These are phyloP conservation scores for Panulirus ornatus DNA, from an alignment of 1,140 invertebrate species.

Conservation along the genomic window DNA sequence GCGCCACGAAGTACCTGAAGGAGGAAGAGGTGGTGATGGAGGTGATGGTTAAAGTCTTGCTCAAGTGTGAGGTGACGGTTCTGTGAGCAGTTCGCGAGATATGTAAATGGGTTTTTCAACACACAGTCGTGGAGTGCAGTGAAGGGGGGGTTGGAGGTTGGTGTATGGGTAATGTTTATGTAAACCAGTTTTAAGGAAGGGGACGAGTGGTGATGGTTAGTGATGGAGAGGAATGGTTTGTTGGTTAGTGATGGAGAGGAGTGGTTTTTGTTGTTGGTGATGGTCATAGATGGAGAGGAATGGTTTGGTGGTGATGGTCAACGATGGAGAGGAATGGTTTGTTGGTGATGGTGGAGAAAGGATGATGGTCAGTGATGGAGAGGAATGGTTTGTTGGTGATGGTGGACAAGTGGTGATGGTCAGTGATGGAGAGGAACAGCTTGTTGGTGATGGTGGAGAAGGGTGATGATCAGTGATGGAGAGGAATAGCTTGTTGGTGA, in stretches of 20 bases:
- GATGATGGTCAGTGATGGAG: not conserved
- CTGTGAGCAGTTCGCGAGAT: no score
- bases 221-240: not conserved
- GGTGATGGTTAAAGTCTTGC: no score
- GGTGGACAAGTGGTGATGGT: not conserved
- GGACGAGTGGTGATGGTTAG: not conserved
- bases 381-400: no score
- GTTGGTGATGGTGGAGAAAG: not conserved
- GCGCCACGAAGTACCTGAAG: constrained; percentile 83
- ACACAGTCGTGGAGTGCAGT: no score
- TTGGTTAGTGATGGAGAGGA: not conserved
- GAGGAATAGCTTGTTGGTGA: no score
- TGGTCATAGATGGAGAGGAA: no score
- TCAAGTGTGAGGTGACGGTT: no score
- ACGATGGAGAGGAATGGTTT: not conserved
- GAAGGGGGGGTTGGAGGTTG: no score
- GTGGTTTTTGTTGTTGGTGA: not conserved
- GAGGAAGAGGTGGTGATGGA: no score
- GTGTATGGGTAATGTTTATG: no score
- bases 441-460: not conserved
- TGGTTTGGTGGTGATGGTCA: not conserved
- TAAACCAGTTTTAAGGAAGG: no score
- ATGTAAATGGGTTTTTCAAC: no score
- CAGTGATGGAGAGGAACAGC: not conserved
- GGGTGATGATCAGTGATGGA: not conserved